Evolutionary conservation across 2,113 vertebrate species (phyloP).

Genomic region (Nothobranchius furzeri): DNA sequence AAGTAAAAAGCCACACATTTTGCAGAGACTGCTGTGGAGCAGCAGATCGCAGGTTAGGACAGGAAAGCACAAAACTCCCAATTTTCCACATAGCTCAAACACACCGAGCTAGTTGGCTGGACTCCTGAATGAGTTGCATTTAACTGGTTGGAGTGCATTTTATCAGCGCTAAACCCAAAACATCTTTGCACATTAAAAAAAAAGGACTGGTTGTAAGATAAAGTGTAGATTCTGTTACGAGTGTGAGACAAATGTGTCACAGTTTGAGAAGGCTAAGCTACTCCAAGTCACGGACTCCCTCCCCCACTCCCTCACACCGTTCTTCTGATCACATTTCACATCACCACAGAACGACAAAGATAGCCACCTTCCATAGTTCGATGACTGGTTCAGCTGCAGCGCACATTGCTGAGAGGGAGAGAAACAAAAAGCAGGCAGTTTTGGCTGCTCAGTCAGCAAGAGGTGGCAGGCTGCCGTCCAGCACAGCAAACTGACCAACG

Average conservation of each 20-base stretch:
- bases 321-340: slow-evolving; percentile 77
- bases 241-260: slow-evolving; percentile 26
- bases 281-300: slow-evolving; percentile 46
- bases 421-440: slow-evolving; percentile 77
- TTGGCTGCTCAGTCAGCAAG: slow-evolving; percentile 78
- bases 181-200: neutral
- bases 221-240: slow-evolving; percentile 1
- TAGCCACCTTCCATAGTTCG: slow-evolving; percentile 68
- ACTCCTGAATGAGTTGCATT: slow-evolving; percentile 26
- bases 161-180: slow-evolving; percentile 12
- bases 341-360: slow-evolving; percentile 75
- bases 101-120: slow-evolving; percentile 14
- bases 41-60: slow-evolving; percentile 16
- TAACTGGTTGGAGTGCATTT: slow-evolving; percentile 32
- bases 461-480: slow-evolving; percentile 66
- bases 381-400: slow-evolving; percentile 61
- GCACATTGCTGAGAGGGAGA: slow-evolving; percentile 60
- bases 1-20: slow-evolving; percentile 46
- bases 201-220: neutral
- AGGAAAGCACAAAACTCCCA: slow-evolving; percentile 19
- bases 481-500: slow-evolving; percentile 53
- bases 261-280: slow-evolving; percentile 37
- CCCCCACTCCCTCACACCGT: slow-evolving; percentile 53
- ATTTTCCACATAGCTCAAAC: slow-evolving; percentile 14
- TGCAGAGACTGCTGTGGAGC: slow-evolving; percentile 41